Conservation (phyloP, 2,888 invertebrate species). For the Nephrotoma guestfalica region DNA sequence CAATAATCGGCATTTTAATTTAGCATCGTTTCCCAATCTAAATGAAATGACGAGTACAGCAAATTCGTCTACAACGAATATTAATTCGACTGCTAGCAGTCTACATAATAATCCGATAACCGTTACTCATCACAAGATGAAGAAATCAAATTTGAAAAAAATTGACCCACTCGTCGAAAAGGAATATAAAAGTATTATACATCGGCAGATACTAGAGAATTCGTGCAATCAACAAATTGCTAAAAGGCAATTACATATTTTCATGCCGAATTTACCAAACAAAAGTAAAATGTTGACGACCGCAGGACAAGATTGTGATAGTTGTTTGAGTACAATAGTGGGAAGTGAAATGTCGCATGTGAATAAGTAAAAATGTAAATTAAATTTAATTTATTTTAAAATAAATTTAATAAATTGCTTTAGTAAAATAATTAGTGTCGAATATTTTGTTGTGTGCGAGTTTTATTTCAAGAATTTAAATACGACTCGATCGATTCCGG, state of each 20-base stretch:
- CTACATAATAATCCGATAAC: neutral
- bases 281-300: constrained; percentile 17
- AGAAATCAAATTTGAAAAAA: neutral
- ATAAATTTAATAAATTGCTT: neutral
- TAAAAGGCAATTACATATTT: constrained; percentile 57
- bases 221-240: constrained; percentile 30
- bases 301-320: constrained; percentile 4
- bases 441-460: neutral
- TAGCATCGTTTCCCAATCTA: neutral
- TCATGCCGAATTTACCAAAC: constrained; percentile 52
- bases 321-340: constrained; percentile 8
- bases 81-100: neutral
- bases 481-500: neutral
- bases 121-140: neutral
- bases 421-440: neutral
- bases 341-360: constrained; percentile 3
- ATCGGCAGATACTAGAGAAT: constrained; percentile 29
- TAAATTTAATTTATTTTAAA: neutral
- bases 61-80: neutral
- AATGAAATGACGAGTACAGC: neutral
- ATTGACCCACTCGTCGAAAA: constrained; percentile 17
- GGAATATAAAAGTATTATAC: constrained; percentile 28
- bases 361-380: neutral
- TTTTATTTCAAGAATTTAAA: neutral
- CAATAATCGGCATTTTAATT: neutral